Percentiles rank a stretch among this genome's conserved stretches.
Evolutionary conservation across 1,140 invertebrate species (phyloP).

Genomic region (Drosophila nigromelanica): DNA sequence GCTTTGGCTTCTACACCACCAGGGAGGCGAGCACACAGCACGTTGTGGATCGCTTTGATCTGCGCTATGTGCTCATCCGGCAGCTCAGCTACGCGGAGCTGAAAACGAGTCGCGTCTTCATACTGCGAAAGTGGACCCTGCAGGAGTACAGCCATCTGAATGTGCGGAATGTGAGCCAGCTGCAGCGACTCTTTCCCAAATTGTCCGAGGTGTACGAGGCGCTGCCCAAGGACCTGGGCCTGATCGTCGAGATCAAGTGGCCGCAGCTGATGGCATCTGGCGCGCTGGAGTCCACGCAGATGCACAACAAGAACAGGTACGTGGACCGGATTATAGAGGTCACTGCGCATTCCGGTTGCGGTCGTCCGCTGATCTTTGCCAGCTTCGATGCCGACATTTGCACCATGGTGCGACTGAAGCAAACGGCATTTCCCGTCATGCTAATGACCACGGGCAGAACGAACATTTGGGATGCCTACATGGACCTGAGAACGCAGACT

Average conservation of each 20-base stretch:
- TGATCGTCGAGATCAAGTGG: conserved; percentile 98
- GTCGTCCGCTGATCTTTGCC: conserved; percentile 94
- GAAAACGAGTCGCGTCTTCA: conserved; percentile 88
- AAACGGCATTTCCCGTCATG: conserved; percentile 96
- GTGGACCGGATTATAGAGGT: conserved; percentile 91
- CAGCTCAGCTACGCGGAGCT: conserved; percentile 94
- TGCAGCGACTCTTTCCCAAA: conserved; percentile 95
- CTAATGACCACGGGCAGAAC: conserved; percentile 95
- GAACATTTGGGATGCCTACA: conserved; percentile 91
- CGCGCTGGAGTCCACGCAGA: conserved; percentile 92
- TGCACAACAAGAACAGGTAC: conserved; percentile 94
- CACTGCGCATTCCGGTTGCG: conserved; percentile 89
- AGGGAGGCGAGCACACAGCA: conserved; percentile 87
- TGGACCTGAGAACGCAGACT: conserved; percentile 91
- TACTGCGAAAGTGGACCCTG: conserved; percentile 50
- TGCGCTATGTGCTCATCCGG: conserved; percentile 94
- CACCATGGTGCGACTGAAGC: conserved; percentile 94
- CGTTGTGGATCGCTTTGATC: conserved; percentile 90
- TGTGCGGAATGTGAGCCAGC: conserved; percentile 84
- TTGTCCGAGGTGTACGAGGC: conserved; percentile 90
- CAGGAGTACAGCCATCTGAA: conserved; percentile 68
- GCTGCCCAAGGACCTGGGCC: conserved; percentile 92
- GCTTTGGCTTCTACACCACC: conserved; percentile 92
- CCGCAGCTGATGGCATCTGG: conserved; percentile 93
- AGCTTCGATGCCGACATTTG: conserved; percentile 98